A percentile compares a stretch with the other conserved stretches of the same genome.
phyloP scores from a whole-genome alignment of 2,888 invertebrate species.

The Marronus borbonicus region DNA sequence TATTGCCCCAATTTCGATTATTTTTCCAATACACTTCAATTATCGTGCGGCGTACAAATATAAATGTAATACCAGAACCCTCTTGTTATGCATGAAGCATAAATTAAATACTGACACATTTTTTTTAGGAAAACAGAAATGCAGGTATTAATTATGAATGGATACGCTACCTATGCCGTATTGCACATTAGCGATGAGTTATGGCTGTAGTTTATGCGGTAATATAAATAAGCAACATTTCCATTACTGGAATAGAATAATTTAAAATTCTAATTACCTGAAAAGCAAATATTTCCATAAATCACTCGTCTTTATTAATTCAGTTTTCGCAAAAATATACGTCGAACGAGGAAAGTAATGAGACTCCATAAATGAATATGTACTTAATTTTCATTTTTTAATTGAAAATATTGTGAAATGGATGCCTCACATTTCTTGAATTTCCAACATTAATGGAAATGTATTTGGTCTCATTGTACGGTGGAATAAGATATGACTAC shows the following conservation, averaged over 20 bases:
- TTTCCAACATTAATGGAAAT: background rate
- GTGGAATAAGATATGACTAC: too few relatives aligned
- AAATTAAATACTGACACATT: background rate
- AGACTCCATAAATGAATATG: constrained; percentile 15
- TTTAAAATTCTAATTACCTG: constrained; percentile 47
- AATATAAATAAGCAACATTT: constrained; percentile 17
- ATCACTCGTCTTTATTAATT: constrained; percentile 46
- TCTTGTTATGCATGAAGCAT: background rate
- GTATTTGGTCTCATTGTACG: too few relatives aligned
- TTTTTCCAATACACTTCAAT: too few relatives aligned
- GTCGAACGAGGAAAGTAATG: constrained; percentile 34
- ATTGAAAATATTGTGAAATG: constrained; percentile 20
- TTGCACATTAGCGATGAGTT: constrained; percentile 19
- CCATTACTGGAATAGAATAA: constrained; percentile 27
- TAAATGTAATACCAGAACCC: too few relatives aligned
- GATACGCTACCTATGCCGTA: background rate
- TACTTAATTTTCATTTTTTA: constrained; percentile 36
- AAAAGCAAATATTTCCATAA: constrained; percentile 46
- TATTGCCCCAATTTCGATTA: too few relatives aligned
- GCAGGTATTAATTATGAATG: constrained; percentile 11
- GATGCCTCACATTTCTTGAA: background rate
- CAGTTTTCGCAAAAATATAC: constrained; percentile 24
- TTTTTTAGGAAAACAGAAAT: background rate
- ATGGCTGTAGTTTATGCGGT: background rate
- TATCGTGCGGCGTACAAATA: too few relatives aligned